These are phyloP conservation scores for Ennomos fuscantarius DNA, from an alignment of 2,888 invertebrate genomes.

Conservation along the genomic window DNA sequence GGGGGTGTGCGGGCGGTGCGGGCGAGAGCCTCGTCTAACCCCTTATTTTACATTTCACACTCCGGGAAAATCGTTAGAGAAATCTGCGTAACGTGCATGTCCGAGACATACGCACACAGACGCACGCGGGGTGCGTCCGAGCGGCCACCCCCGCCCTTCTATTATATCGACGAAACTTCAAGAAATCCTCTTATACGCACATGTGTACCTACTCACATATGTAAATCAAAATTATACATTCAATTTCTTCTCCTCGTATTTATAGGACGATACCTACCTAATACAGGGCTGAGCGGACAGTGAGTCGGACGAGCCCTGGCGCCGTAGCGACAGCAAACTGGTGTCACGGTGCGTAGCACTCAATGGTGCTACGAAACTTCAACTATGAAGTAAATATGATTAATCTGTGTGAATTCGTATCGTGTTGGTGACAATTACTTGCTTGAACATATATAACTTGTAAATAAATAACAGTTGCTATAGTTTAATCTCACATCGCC, in stretches of 20 bases:
- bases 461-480: too few relatives aligned
- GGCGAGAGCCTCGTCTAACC: slow-evolving; percentile 78
- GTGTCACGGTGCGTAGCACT: neutral
- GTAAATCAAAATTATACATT: slow-evolving; percentile 70
- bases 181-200: slow-evolving; percentile 79
- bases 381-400: too few relatives aligned
- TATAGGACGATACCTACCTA: slow-evolving; percentile 32
- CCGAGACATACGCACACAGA: slow-evolving; percentile 79
- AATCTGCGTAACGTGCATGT: slow-evolving; percentile 84
- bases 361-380: too few relatives aligned
- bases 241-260: slow-evolving; percentile 58
- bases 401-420: too few relatives aligned
- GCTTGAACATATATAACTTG: too few relatives aligned
- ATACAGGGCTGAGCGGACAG: neutral
- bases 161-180: slow-evolving; percentile 81
- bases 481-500: too few relatives aligned
- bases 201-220: slow-evolving; percentile 70
- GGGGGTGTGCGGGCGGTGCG: slow-evolving; percentile 53
- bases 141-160: slow-evolving; percentile 57
- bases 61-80: slow-evolving; percentile 85
- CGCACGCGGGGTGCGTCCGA: slow-evolving; percentile 63
- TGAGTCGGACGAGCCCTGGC: neutral
- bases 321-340: neutral
- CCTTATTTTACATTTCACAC: slow-evolving; percentile 86
- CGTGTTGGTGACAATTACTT: too few relatives aligned